Conservation (phyloP, 1,140 invertebrate species). For the Hyposmocoma kahamanoa region DNA sequence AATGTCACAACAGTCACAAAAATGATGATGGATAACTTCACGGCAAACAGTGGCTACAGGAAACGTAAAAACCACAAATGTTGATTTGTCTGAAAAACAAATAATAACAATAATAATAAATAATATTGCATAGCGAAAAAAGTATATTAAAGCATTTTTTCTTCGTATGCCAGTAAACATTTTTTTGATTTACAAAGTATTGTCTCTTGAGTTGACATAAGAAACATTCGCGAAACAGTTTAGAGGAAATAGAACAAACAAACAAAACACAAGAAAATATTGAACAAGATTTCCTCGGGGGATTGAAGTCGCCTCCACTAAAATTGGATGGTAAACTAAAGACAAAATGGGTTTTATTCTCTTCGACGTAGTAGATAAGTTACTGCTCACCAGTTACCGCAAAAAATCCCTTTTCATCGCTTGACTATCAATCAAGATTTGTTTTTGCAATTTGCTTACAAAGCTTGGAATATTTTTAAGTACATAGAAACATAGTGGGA, state of each 20-base stretch:
- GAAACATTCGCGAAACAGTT: neutral
- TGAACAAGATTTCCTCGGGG: conserved; percentile 39
- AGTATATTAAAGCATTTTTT: too few relatives aligned
- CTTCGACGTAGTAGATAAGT: conserved; percentile 20
- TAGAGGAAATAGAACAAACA: conserved; percentile 33
- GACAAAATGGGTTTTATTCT: conserved; percentile 36
- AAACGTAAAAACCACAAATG: too few relatives aligned
- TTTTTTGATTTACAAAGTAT: neutral
- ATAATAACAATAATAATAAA: too few relatives aligned
- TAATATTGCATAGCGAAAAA: too few relatives aligned
- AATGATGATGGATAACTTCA: too few relatives aligned
- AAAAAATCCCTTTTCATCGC: conserved; percentile 20
- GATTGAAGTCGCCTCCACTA: conserved; percentile 39
- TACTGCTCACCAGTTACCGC: too few relatives aligned
- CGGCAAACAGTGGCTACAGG: too few relatives aligned
- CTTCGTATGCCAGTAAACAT: too few relatives aligned
- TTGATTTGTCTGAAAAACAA: too few relatives aligned
- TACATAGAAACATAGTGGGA: too few relatives aligned
- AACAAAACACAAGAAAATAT: conserved; percentile 32
- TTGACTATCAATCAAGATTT: conserved; percentile 25
- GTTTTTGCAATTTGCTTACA: conserved; percentile 17
- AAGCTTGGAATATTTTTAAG: neutral
- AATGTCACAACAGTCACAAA: too few relatives aligned
- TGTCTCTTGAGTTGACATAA: neutral
- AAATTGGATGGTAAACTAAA: conserved; percentile 46